Evolutionary conservation across 2,113 vertebrate species (phyloP).

Genomic region (Centropus bengalensis): DNA sequence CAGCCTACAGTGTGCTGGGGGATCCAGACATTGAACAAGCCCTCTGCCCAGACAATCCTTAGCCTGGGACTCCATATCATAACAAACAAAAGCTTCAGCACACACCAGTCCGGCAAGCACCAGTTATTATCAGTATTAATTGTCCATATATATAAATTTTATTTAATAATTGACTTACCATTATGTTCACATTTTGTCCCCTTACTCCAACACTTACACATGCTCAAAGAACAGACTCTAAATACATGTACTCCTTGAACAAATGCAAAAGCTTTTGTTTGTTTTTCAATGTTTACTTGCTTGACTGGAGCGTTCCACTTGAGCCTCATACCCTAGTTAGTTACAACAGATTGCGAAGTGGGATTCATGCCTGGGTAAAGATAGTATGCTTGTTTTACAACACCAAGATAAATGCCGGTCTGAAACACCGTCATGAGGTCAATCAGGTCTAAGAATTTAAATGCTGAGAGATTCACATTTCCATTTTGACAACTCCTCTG

Average conservation of each 20-base stretch:
- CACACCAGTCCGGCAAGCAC: neutral
- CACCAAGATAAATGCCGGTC: constrained; percentile 28
- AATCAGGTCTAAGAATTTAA: constrained; percentile 45
- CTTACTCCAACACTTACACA: neutral
- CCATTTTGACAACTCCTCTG: constrained; percentile 36
- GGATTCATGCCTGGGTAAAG: constrained; percentile 33
- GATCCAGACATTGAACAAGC: neutral
- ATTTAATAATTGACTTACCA: neutral
- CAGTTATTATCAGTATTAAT: neutral
- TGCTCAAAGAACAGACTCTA: neutral
- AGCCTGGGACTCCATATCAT: neutral
- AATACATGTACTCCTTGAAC: constrained; percentile 22
- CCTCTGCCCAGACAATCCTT: neutral
- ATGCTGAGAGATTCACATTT: constrained; percentile 41
- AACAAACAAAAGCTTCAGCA: neutral
- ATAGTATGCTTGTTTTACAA: constrained; percentile 28
- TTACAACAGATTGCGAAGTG: constrained; percentile 34
- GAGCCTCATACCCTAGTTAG: constrained; percentile 2
- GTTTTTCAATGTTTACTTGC: constrained; percentile 62
- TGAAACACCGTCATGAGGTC: constrained; percentile 25
- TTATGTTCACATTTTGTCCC: neutral
- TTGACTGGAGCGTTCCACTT: constrained; percentile 54
- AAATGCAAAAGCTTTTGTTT: constrained; percentile 54
- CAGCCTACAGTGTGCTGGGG: neutral
- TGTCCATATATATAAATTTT: neutral